Evolutionary conservation across 2,888 invertebrate species (phyloP), one percentile per base, ranked within the genome.

Genomic region (Zonitis immaculata): DNA sequence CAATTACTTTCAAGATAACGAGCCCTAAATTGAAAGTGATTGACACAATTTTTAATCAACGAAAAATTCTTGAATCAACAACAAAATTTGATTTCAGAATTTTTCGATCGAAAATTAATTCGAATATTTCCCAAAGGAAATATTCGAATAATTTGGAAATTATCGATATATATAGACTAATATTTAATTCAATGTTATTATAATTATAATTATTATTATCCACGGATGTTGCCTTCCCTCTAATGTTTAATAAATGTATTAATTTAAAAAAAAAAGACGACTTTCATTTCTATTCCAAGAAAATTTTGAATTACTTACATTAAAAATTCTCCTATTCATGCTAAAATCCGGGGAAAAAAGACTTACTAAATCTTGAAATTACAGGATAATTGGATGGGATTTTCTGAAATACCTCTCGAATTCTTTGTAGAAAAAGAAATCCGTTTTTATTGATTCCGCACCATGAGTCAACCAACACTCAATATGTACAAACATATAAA

Each of bases 11-110:
- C 67, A 67, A 68, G 59, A 62, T 54, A 61, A 43, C 55, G 73
- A 73, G 73, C 71, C 73, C 73, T 68, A 65, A 63, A 64, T 71
- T 69, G 67, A 65, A 70, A 70, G 68, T 66, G 61, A 60, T 67
- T 67, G 64, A 62, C 67, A 60, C n/a, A n/a, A n/a, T n/a, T n/a
- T n/a, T n/a, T n/a, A n/a, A n/a, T n/a, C n/a, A n/a, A n/a, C n/a
- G n/a, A n/a, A n/a, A n/a, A n/a, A n/a, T n/a, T n/a, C n/a, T n/a
- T 39, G 20, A 35, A 18, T 18, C 14, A 16, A 9, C 3, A 5
- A 16, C 8, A 2, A 27, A 27, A 27, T 35, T 4, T 9, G 18
- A 35, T 35, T 35, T 35, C 35, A n/a, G n/a, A n/a, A n/a, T n/a
- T n/a, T n/a, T n/a, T n/a, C n/a, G n/a, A n/a, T n/a, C n/a, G n/a